A percentile compares a stretch with the other conserved stretches of the same genome.
Conservation (phyloP, 2,113 vertebrate species). For the Trematomus loennbergii region DNA sequence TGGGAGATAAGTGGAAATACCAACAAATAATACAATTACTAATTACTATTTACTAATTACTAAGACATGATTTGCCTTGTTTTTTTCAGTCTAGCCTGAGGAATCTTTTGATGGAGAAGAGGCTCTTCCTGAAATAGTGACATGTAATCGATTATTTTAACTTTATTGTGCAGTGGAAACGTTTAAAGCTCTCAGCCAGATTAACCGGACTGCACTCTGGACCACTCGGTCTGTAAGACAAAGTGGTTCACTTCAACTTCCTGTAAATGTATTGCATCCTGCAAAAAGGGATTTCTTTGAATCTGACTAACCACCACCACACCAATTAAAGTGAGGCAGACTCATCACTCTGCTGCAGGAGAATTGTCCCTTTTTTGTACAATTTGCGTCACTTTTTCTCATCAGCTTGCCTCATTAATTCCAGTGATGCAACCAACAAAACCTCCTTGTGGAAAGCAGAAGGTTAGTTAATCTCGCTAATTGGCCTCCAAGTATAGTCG, state of each 20-base stretch:
- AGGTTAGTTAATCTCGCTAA: conserved; percentile 70
- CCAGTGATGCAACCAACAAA: conserved; percentile 52
- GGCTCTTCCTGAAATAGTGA: background rate
- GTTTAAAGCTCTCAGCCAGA: background rate
- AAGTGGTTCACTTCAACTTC: background rate
- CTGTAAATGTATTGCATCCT: background rate
- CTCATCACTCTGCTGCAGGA: conserved; percentile 16
- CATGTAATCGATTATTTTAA: conserved; percentile 37
- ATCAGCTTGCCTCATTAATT: conserved; percentile 66
- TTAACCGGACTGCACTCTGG: conserved; percentile 8
- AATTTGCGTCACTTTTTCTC: conserved; percentile 41
- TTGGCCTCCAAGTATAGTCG: conserved; percentile 60
- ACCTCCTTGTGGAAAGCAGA: conserved; percentile 61
- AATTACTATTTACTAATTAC: background rate
- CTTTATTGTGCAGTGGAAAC: background rate
- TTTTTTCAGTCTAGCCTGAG: conserved; percentile 5
- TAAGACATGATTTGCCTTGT: background rate
- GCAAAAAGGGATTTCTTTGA: no score
- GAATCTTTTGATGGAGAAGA: background rate
- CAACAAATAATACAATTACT: no score
- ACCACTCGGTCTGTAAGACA: background rate
- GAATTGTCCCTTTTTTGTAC: conserved; percentile 22
- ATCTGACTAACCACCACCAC: conserved; percentile 1
- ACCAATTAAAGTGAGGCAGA: conserved; percentile 21
- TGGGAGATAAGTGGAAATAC: no score